Base-by-base conservation (phyloP, 2,797 vertebrate genomes). In the Hippoglossus hippoglossus region DNA sequence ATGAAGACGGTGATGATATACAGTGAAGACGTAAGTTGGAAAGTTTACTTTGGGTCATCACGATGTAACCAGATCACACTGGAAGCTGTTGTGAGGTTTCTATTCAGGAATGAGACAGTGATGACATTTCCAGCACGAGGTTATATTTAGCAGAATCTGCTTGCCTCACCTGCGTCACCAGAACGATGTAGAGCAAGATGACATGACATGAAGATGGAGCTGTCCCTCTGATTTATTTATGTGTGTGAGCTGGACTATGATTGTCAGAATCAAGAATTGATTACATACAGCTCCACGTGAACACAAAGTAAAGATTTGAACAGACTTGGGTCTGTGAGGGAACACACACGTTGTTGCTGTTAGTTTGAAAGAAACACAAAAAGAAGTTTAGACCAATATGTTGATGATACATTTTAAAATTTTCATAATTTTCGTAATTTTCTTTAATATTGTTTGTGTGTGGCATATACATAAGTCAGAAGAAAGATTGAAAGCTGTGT, bases 171-270 rank as follows among this genome's bases (percentile, higher is more conserved):
- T 86, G 84, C 71, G 80, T 91, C 90, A 89, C 80, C 59, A 60
- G 63, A 56, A 26, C 68, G 69, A 81, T 65, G 73, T 62, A 79
- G 89, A 85, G 58, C 83, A 81, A 79, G 80, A 82, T 75, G 84
- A 89, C 86, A 87, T 86, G 87, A 82, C 91, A 89, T 83, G 71
- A 70, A 77, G 81, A 62, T 7, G 28, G 69, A 75, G 61, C 77
- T 67, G 78, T 70, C 44, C 4, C 66, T 66, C 65, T 77, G 58
- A 71, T 84, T 77, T 85, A 71, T 75, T 71, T 55, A 41, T 26
- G 39, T 25, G 22, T 18, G 21, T 44, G 56, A 34, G 5, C 44
- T 18, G 44, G 44, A 16, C 2, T 2, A 16, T 44, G 31, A 77
- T 79, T 70, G 62, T 75, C 56, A 56, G 46, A 46, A 46, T 46